Evolutionary conservation across 1,140 invertebrate species (phyloP), one percentile per base, ranked within the genome.

Genomic region (Linepithema humile): DNA sequence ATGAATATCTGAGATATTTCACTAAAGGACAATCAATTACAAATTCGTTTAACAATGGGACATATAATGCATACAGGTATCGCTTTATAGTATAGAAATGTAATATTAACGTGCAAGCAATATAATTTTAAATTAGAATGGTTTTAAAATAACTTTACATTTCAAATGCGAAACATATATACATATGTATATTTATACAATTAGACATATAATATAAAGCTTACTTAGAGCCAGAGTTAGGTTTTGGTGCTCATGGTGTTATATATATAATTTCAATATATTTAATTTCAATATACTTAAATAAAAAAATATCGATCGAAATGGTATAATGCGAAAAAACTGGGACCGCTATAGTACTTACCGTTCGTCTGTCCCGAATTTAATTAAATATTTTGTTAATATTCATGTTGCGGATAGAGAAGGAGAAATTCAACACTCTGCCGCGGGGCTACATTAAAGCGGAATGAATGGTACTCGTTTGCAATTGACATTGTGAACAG

Each of bases 301-400:
- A 55, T 17, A 3, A 15, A 6, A 32, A 35, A 35, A 48, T 69
- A 69, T 69, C 38, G 48, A 72, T 38, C 7, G 12, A 72, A 72
- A 72, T 55, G 20, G 35, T 72, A 38, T 5, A 72, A 53, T 20
- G 7, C 48, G 15, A 53, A 55, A 72, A 48, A 72, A 72, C 55
- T 32, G 48, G 35, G 20, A 55, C 7, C 7, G 29, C 55, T 23
- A 38, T 38, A 55, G n/a, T 20, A 38, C 32, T 72, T 38, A 5
- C 67, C 3, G 45, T 23, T 48, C 69, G 55, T 72, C 69, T 72
- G 69, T 72, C 38, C 15, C 32, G 35, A 74, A 53, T 53, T 69
- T 80, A 55, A 80, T 70, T 65, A 50, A 80, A 80, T 80, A 69
- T 70, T 80, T 55, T 70, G 50, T 80, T 80, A 80, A 80, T 70